Conservation (phyloP, 2,888 invertebrate species). For the Eugnorisma glareosa region DNA sequence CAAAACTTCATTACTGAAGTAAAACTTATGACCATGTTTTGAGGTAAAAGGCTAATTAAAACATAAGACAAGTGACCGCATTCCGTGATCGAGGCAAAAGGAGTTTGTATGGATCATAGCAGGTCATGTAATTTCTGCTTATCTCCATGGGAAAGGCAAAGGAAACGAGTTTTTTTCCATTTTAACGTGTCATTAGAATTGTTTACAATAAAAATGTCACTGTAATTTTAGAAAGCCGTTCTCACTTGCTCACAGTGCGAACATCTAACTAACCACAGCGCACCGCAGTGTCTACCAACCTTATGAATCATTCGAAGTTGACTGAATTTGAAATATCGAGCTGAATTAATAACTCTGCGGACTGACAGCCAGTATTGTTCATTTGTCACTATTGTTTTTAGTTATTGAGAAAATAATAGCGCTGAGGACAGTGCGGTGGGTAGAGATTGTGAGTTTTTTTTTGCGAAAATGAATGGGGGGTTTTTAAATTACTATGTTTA, state of each 20-base stretch:
- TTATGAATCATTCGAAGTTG: constrained; percentile 31
- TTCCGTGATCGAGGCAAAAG: no score
- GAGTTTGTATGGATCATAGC: no score
- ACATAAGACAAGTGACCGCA: no score
- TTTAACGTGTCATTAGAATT: neutral
- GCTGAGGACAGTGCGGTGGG: neutral
- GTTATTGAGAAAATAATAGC: constrained; percentile 28
- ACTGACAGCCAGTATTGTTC: constrained; percentile 42
- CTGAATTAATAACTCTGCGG: constrained; percentile 57
- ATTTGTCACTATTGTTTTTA: constrained; percentile 61
- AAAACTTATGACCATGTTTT: no score
- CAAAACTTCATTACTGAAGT: neutral
- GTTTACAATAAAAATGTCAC: neutral
- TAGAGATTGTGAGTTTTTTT: neutral
- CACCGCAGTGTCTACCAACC: constrained; percentile 37
- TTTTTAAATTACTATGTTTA: no score
- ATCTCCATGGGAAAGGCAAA: no score
- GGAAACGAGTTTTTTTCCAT: neutral
- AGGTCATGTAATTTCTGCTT: no score
- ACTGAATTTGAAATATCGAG: constrained; percentile 62
- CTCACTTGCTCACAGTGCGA: neutral
- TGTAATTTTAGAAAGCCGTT: neutral
- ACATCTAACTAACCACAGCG: constrained; percentile 5
- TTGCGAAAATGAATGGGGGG: neutral
- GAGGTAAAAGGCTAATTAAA: no score